These are phyloP conservation scores for Pocillopora damicornis DNA, from an alignment of 64 coral and sea anemone genomes.

Conservation along the genomic window DNA sequence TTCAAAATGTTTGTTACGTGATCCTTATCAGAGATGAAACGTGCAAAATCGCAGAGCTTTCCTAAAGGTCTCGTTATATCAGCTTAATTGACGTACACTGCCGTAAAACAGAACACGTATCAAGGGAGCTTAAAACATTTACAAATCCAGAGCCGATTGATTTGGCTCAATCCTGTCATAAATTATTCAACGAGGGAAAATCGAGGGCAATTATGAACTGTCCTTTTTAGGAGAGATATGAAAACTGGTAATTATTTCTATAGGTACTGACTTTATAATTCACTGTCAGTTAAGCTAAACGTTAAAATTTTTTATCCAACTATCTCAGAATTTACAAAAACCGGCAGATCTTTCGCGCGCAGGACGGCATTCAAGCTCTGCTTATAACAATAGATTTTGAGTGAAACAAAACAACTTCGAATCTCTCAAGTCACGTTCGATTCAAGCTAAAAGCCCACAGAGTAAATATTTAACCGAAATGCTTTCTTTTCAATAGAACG, in stretches of 20 bases:
- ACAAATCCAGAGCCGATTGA: background rate
- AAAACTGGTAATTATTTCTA: background rate
- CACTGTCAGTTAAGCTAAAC: background rate
- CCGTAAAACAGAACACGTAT: background rate
- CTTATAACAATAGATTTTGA: background rate
- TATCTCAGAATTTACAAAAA: too few relatives aligned
- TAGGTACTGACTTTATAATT: background rate
- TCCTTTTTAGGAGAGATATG: background rate
- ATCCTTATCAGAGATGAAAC: background rate
- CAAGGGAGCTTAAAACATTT: background rate
- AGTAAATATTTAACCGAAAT: conserved; percentile 21
- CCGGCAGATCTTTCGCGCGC: too few relatives aligned
- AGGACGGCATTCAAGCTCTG: background rate
- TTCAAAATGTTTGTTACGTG: background rate
- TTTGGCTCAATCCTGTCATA: conserved; percentile 1
- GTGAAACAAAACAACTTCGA: background rate
- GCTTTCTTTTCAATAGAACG: background rate
- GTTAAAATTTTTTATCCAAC: too few relatives aligned
- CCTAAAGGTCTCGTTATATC: background rate
- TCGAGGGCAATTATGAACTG: background rate
- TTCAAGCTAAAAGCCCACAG: conserved; percentile 2
- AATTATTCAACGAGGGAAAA: background rate
- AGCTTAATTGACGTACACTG: background rate
- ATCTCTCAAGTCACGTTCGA: background rate
- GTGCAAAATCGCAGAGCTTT: background rate